phyloP scores from a whole-genome alignment of 2,113 vertebrate species.

The Cathartes aura region DNA sequence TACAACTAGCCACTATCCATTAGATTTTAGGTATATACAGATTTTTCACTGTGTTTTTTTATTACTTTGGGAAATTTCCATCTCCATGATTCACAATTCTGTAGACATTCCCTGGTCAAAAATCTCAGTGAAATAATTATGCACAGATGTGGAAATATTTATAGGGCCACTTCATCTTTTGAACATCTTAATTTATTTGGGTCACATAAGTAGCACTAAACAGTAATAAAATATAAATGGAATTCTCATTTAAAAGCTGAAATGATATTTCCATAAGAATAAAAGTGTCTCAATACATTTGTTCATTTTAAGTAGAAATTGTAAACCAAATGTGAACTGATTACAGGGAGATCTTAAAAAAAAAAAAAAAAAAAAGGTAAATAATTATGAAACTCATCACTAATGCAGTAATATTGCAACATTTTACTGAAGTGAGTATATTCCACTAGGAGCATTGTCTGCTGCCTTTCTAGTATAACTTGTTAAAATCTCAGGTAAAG shows the following conservation, averaged over 20 bases:
- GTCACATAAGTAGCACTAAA: background rate
- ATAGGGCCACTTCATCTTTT: background rate
- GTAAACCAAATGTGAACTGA: background rate
- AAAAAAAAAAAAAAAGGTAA: background rate
- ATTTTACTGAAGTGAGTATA: background rate
- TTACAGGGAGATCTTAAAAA: background rate
- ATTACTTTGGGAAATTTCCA: background rate
- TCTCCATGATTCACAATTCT: background rate
- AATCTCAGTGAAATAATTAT: background rate
- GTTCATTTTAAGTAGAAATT: background rate
- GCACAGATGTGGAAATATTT: background rate
- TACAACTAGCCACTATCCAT: background rate
- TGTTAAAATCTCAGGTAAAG: background rate
- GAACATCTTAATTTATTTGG: background rate
- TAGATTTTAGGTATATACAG: background rate
- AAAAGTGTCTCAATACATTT: background rate
- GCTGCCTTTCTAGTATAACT: background rate
- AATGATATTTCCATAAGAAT: background rate
- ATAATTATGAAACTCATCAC: background rate
- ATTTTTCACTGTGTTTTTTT: background rate
- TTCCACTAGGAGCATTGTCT: background rate
- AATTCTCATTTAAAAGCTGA: background rate
- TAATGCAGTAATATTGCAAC: background rate
- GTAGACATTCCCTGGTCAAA: background rate
- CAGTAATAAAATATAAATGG: background rate